Conservation (phyloP, 2,888 invertebrate genomes). For the Biston stratarius region DNA sequence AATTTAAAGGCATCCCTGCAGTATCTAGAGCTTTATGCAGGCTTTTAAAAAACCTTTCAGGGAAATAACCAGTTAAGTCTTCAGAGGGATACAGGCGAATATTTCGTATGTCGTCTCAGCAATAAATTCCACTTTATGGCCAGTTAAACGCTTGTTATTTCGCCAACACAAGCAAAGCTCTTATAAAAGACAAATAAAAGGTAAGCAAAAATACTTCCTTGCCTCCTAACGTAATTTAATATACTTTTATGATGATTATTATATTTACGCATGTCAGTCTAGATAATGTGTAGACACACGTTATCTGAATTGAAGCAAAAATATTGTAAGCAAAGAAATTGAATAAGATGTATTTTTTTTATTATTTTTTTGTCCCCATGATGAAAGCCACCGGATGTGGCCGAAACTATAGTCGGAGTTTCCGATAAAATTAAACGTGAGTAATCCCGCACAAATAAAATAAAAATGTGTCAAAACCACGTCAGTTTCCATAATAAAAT, state of each 20-base stretch:
- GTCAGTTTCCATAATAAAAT: too few relatives aligned
- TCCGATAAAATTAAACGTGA: too few relatives aligned
- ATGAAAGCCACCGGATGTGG: too few relatives aligned
- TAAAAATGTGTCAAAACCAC: neutral
- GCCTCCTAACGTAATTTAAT: constrained; percentile 50
- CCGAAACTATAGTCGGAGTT: too few relatives aligned
- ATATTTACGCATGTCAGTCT: constrained; percentile 47
- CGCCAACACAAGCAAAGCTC: constrained; percentile 67
- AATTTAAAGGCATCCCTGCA: too few relatives aligned
- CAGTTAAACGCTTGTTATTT: constrained; percentile 78
- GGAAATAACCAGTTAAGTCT: constrained; percentile 52
- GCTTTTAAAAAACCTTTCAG: constrained; percentile 19
- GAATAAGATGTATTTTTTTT: constrained; percentile 16
- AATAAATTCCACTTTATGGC: constrained; percentile 77
- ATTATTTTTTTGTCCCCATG: too few relatives aligned
- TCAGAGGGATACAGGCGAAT: constrained; percentile 61
- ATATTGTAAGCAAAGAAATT: constrained; percentile 23
- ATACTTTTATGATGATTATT: constrained; percentile 53
- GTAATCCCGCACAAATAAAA: too few relatives aligned
- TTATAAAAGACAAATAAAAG: constrained; percentile 64
- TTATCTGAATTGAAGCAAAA: too few relatives aligned
- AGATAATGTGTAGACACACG: constrained; percentile 29
- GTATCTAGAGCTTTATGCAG: neutral
- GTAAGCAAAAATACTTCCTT: constrained; percentile 53
- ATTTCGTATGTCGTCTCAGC: constrained; percentile 66